These are phyloP conservation scores for Macquaria australasica DNA, from an alignment of 2,113 vertebrate species.

Conservation along the genomic window DNA sequence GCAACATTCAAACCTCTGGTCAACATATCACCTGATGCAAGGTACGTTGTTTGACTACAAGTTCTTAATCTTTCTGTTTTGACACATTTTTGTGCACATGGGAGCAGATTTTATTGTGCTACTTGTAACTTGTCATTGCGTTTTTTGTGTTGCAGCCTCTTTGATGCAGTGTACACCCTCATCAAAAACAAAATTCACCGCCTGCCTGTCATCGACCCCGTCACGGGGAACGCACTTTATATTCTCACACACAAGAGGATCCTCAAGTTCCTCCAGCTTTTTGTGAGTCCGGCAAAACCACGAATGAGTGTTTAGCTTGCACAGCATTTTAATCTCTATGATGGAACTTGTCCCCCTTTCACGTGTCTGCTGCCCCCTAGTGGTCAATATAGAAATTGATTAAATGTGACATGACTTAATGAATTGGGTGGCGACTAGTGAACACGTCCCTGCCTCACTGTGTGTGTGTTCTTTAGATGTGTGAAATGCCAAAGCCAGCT, in stretches of 20 bases:
- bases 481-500: slow-evolving; percentile 98
- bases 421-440: background rate
- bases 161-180: slow-evolving; percentile 97
- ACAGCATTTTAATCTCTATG: background rate
- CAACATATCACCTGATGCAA: slow-evolving; percentile 98
- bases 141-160: slow-evolving; percentile 87
- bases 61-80: background rate
- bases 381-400: slow-evolving; percentile 33
- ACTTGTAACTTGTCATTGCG: background rate
- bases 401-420: background rate
- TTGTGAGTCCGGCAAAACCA: slow-evolving; percentile 89
- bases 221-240: slow-evolving; percentile 99
- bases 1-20: slow-evolving; percentile 99
- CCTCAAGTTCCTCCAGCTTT: slow-evolving; percentile 99
- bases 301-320: background rate
- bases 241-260: slow-evolving; percentile 99
- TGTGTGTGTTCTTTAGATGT: slow-evolving; percentile 85
- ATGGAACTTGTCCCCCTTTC: background rate
- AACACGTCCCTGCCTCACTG: background rate
- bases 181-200: slow-evolving; percentile 99
- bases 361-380: slow-evolving; percentile 63
- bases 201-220: slow-evolving; percentile 97
- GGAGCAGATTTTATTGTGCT: background rate
- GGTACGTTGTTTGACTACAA: slow-evolving; percentile 82
- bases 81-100: background rate